Conservation (phyloP, 2,797 vertebrate species). For the Coluber constrictor region DNA sequence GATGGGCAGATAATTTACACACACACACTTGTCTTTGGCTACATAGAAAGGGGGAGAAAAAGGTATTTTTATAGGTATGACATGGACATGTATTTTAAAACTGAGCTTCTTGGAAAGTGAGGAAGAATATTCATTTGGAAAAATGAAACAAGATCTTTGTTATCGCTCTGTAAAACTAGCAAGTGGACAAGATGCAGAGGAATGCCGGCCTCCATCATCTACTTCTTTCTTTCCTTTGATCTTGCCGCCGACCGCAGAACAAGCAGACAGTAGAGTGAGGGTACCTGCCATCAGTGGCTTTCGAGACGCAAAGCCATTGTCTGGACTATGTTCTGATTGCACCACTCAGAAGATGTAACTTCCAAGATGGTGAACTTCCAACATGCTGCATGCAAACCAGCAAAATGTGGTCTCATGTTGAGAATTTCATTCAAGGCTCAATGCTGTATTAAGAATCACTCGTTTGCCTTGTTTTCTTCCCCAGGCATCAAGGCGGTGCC, state of each 20-base stretch:
- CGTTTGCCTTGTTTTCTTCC: background rate
- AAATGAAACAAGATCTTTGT: background rate
- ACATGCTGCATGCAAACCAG: background rate
- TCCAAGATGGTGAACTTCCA: background rate
- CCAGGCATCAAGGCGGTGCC: slow-evolving; percentile 11
- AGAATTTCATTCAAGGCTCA: background rate
- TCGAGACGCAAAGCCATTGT: background rate
- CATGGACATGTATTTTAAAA: background rate
- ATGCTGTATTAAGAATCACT: background rate
- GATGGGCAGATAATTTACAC: too few relatives aligned
- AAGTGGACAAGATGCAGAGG: background rate
- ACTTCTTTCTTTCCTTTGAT: too few relatives aligned
- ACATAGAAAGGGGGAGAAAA: background rate
- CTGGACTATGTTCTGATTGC: background rate
- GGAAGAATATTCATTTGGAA: background rate
- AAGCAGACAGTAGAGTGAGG: background rate
- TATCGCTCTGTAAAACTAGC: background rate
- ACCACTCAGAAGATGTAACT: background rate
- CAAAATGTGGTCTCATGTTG: background rate
- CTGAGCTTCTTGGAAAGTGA: background rate
- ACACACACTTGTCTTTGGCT: background rate
- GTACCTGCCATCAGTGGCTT: background rate
- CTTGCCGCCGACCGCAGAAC: too few relatives aligned
- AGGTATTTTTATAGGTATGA: background rate
- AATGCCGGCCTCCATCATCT: background rate